Conservation (phyloP, 2,888 invertebrate genomes). For the Lithosia quadra region DNA sequence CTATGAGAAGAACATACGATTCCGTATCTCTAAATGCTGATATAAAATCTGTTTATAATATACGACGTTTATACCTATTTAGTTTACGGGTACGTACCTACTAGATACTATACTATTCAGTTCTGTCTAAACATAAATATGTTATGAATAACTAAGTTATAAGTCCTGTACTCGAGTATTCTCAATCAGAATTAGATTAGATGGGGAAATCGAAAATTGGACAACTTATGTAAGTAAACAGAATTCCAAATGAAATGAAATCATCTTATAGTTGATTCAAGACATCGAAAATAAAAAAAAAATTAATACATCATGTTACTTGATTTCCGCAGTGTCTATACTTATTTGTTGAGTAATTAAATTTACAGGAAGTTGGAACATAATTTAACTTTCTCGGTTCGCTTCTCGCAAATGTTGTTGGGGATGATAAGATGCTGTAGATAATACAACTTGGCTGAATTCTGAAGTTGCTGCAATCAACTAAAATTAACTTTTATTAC, state of each 20-base stretch:
- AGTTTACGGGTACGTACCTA: no score
- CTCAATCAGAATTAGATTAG: not conserved
- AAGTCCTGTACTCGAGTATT: not conserved
- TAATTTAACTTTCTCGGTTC: constrained; percentile 42
- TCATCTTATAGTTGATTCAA: not conserved
- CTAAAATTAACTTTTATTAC: not conserved
- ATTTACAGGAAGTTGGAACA: constrained; percentile 32
- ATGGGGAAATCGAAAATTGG: not conserved
- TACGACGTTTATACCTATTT: no score
- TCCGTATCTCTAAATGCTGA: no score
- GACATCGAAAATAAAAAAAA: not conserved
- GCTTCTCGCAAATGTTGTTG: constrained; percentile 20
- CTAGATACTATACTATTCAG: not conserved
- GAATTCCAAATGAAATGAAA: not conserved
- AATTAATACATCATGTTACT: constrained; percentile 23
- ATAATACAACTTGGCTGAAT: not conserved
- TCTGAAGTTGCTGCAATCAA: not conserved
- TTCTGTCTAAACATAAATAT: not conserved
- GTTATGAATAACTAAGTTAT: not conserved
- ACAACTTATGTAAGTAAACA: not conserved
- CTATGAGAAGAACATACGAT: no score
- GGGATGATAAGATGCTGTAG: constrained; percentile 19
- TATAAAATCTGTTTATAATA: no score
- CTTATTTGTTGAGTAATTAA: constrained; percentile 46
- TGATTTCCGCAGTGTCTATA: constrained; percentile 21